Percentiles rank a stretch among this genome's conserved stretches.
Conservation (phyloP, 1,140 invertebrate genomes). For the Macrotrachela quadricornifera region DNA sequence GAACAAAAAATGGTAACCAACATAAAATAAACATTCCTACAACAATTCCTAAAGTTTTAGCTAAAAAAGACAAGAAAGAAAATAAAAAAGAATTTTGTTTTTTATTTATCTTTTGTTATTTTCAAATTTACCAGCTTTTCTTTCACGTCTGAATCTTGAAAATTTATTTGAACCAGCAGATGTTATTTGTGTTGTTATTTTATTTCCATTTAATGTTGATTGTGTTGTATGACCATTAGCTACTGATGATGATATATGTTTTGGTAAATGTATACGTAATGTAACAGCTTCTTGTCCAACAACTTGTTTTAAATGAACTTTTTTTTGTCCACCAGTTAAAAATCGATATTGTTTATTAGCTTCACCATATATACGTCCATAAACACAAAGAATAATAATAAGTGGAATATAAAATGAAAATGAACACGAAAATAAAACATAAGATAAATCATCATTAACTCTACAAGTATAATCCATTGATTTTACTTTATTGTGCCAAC, state of each 20-base stretch:
- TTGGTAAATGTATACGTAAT: conserved; percentile 48
- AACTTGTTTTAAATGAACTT: no score
- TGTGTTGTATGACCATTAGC: no score
- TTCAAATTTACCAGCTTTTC: no score
- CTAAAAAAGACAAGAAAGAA: no score
- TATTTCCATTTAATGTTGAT: no score
- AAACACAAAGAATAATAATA: conserved; percentile 31
- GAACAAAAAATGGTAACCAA: conserved; percentile 89
- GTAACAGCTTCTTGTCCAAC: no score
- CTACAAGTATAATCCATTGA: conserved; percentile 18
- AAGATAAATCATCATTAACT: conserved; percentile 30
- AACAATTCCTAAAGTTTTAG: conserved; percentile 62
- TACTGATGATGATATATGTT: no score
- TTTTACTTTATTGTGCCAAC: conserved; percentile 11
- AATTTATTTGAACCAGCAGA: conserved; percentile 1
- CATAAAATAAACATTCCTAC: conserved; percentile 86
- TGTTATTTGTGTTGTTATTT: no score
- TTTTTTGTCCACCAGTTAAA: not conserved
- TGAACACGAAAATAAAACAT: conserved; percentile 32
- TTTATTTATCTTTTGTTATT: no score
- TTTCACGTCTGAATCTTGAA: conserved; percentile 2
- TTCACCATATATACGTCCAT: conserved; percentile 30
- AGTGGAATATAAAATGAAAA: conserved; percentile 34
- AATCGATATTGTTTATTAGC: conserved; percentile 10
- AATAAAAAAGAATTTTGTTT: no score